Evolutionary conservation across 2,888 invertebrate species (phyloP), one percentile per base, ranked within the genome.

Genomic region (Heteromyza rotundicornis): DNA sequence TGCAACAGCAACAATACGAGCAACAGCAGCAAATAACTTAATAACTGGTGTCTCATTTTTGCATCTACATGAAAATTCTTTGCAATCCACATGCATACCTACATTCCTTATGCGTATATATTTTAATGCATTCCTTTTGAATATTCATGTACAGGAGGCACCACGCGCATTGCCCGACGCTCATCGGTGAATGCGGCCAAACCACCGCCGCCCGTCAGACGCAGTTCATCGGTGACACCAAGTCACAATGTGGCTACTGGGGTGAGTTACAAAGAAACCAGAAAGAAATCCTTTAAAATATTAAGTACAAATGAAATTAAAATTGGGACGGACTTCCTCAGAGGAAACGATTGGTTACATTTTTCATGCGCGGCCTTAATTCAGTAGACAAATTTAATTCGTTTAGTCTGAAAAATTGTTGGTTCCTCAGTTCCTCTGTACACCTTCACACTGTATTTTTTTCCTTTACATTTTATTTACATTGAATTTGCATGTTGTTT

Each of bases 191-290:
- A 84, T 68, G 80, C 80, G 68, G 80, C 81, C 19, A 89, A 92
- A 80, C 94, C 94, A 36, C 92, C 93, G 65, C 94, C 94, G 35
- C 94, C 94, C 0, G 90, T 94, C 50, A 85, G 95, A 56, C 86
- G 94, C 44, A 94, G 94, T 0, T 92, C 94, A 0, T 89, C 87
- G 60, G 84, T 84, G 60, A 84, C 84, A 62, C 83, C 84, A 63
- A 81, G 80, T 76, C 80, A 75, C 66, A 81, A 78, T 68, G 70
- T 75, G 44, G 69, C 72, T 47, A 72, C 78, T 63, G 78, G 76
- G 76, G 82, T 83, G 77, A 80, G 80, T 76, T 49, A 5, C n/a
- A n/a, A n/a, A n/a, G n/a, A n/a, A n/a, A n/a, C n/a, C n/a, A n/a
- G n/a, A 5, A 32, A 5, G 12, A 32, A 32, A 5, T 32, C 32